Conservation (phyloP, 2,113 vertebrate genomes). For the Oreochromis tanganicae region DNA sequence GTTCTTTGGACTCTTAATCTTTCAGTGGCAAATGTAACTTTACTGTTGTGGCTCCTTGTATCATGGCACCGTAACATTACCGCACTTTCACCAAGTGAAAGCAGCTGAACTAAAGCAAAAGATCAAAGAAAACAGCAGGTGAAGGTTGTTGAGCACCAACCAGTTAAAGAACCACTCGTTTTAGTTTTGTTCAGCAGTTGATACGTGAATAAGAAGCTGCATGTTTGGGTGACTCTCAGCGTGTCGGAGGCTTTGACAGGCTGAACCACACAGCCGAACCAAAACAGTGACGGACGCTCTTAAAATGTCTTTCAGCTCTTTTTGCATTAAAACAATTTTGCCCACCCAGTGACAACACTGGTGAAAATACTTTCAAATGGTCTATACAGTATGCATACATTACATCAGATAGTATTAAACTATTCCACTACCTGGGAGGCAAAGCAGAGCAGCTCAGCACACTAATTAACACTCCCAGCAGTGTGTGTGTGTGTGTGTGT, state of each 20-base stretch:
- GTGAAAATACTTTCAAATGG: not conserved
- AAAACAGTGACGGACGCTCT: not conserved
- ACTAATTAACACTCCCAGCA: slow-evolving; percentile 54
- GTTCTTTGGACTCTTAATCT: not conserved
- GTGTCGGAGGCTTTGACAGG: not conserved
- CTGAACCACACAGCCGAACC: not conserved
- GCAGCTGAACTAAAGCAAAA: not conserved
- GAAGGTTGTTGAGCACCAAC: not conserved
- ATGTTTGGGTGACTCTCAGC: not conserved
- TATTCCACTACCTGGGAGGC: not conserved
- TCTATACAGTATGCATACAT: not conserved
- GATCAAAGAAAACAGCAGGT: not conserved
- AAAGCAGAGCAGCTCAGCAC: slow-evolving; percentile 8
- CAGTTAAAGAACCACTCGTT: not conserved
- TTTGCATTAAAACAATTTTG: not conserved
- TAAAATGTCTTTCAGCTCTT: not conserved
- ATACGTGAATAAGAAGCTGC: not conserved
- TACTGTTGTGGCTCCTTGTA: not conserved
- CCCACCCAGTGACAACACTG: not conserved
- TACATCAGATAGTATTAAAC: not conserved
- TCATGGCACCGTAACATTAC: not conserved
- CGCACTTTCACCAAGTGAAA: fast-evolving
- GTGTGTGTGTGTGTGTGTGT: not conserved
- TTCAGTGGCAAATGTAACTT: not conserved
- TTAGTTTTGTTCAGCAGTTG: not conserved